Conservation (phyloP, 2,888 invertebrate genomes). For the Ceriagrion tenellum region DNA sequence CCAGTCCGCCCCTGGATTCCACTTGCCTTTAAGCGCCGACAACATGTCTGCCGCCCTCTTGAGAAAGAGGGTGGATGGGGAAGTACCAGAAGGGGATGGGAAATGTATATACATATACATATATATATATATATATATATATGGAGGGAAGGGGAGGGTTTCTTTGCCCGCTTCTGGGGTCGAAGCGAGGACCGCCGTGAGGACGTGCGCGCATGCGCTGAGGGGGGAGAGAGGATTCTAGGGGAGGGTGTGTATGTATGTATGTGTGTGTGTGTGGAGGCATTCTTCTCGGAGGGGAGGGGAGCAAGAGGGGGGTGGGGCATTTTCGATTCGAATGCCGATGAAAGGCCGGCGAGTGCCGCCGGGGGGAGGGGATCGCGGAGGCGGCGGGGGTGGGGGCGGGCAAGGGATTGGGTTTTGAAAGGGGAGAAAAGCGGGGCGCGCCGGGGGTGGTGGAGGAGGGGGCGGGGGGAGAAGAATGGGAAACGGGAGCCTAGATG, state of each 20-base stretch:
- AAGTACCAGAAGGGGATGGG: no score
- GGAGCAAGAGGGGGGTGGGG: background rate
- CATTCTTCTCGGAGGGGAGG: background rate
- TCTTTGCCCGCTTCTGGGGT: slow-evolving; percentile 38
- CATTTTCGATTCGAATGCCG: slow-evolving; percentile 43
- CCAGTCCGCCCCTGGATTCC: background rate
- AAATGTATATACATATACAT: no score
- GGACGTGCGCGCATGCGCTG: background rate
- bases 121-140: background rate
- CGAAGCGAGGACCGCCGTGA: background rate
- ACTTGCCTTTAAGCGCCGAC: slow-evolving; percentile 42
- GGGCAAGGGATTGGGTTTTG: no score
- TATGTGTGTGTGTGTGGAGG: background rate
- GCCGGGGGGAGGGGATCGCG: background rate
- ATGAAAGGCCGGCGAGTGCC: slow-evolving; percentile 32
- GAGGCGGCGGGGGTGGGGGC: background rate
- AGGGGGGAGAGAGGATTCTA: background rate
- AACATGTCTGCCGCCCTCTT: slow-evolving; percentile 5
- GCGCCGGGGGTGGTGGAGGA: background rate
- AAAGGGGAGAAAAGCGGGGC: no score
- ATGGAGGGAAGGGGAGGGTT: background rate
- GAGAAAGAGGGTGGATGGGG: background rate
- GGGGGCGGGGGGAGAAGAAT: slow-evolving; percentile 34
- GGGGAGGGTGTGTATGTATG: background rate
- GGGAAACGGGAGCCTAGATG: slow-evolving; percentile 28